Conservation (phyloP, 2,888 invertebrate genomes). For the Leptopilina drosophilae region DNA sequence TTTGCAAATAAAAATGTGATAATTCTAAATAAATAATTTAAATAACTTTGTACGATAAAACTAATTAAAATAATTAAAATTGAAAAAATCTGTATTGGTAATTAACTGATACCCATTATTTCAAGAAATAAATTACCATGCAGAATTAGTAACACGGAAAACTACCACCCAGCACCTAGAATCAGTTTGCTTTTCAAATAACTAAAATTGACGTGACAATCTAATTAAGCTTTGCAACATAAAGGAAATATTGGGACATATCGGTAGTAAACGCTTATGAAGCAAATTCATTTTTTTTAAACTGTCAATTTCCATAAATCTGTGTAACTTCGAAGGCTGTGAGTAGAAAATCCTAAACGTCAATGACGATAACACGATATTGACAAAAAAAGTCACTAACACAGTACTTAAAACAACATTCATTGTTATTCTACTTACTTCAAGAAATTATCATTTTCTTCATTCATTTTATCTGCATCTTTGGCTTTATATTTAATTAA, state of each 20-base stretch:
- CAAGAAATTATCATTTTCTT: slow-evolving; percentile 95
- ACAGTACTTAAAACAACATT: slow-evolving; percentile 13
- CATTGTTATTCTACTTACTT: slow-evolving; percentile 82
- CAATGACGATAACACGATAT: slow-evolving; percentile 14
- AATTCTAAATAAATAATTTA: too few relatives aligned
- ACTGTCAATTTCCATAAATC: not conserved
- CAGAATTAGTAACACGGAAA: slow-evolving; percentile 4
- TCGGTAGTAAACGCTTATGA: not conserved
- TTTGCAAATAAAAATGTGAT: too few relatives aligned
- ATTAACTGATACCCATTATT: not conserved
- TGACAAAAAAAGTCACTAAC: slow-evolving; percentile 18
- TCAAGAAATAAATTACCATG: slow-evolving; percentile 10
- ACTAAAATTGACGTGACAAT: slow-evolving; percentile 4
- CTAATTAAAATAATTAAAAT: too few relatives aligned
- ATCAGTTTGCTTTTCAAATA: not conserved
- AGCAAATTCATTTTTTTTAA: not conserved
- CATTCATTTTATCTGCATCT: slow-evolving; percentile 97
- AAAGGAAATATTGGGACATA: not conserved
- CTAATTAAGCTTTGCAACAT: slow-evolving; percentile 1
- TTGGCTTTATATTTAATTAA: slow-evolving; percentile 94
- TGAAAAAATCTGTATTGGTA: too few relatives aligned
- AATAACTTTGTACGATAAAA: too few relatives aligned
- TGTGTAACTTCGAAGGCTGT: not conserved
- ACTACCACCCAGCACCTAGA: slow-evolving; percentile 16
- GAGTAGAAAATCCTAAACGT: not conserved